A percentile compares a stretch with the other conserved stretches of the same genome.
Evolutionary conservation across 2,113 vertebrate species (phyloP).

Genomic region (Xiphophorus maculatus): DNA sequence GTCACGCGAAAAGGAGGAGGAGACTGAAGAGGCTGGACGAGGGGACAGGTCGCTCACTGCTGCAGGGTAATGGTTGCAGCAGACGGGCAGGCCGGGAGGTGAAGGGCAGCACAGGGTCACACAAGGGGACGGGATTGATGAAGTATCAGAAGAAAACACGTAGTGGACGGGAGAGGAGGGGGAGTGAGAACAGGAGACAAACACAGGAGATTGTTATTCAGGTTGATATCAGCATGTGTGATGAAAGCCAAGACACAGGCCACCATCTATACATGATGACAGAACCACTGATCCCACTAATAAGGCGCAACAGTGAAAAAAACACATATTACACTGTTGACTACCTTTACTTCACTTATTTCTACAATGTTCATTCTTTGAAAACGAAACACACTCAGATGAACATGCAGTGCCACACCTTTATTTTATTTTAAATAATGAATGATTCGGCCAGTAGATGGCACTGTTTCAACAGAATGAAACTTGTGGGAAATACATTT

Average conservation of each 20-base stretch:
- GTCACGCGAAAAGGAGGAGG: constrained; percentile 36
- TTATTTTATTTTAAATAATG: constrained; percentile 39
- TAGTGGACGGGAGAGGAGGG: constrained; percentile 41
- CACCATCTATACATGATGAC: constrained; percentile 59
- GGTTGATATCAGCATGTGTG: constrained; percentile 76
- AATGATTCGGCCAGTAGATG: constrained; percentile 55
- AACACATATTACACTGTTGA: constrained; percentile 4
- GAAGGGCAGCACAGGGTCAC: constrained; percentile 44
- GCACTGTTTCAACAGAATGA: constrained; percentile 49
- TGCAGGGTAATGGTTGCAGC: constrained; percentile 48
- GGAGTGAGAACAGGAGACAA: constrained; percentile 77
- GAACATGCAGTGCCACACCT: constrained; percentile 25
- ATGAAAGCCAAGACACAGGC: constrained; percentile 52
- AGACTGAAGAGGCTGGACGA: constrained; percentile 51
- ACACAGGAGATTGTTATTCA: constrained; percentile 78
- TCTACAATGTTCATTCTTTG: constrained; percentile 63
- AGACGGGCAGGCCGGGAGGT: constrained; percentile 36
- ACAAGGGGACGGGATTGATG: constrained; percentile 45
- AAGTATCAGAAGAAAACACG: constrained; percentile 50
- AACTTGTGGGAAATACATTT: background rate
- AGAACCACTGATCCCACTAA: constrained; percentile 37
- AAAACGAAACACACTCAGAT: constrained; percentile 12
- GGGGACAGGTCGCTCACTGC: constrained; percentile 64
- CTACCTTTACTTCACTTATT: constrained; percentile 54
- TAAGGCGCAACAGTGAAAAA: constrained; percentile 24